Conservation (phyloP, 2,113 vertebrate genomes). For the Loxodonta africana region DNA sequence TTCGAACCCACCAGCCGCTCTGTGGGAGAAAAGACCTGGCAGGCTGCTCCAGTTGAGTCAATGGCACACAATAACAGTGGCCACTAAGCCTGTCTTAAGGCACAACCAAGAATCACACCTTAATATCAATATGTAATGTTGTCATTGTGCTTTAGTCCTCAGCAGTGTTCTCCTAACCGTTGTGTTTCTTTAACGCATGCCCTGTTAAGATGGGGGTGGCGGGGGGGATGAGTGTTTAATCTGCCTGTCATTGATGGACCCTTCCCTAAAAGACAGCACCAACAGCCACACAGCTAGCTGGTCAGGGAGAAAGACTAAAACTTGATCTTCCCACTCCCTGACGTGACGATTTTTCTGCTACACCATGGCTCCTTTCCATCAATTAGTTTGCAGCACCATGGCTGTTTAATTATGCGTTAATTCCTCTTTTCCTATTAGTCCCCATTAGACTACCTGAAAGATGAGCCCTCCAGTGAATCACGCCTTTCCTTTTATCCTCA, state of each 20-base stretch:
- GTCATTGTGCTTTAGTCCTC: not conserved
- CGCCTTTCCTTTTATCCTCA: conserved; percentile 42
- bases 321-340: not conserved
- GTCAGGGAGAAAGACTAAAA: not conserved
- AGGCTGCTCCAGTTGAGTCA: not conserved
- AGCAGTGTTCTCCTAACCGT: not conserved
- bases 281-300: not conserved
- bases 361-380: not conserved
- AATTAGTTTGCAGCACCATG: not conserved
- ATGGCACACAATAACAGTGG: not conserved
- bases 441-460: conserved; percentile 20
- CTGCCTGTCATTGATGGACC: not conserved
- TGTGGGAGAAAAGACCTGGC: not conserved
- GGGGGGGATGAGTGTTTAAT: not conserved
- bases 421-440: not conserved
- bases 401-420: conserved; percentile 53
- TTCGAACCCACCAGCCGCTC: not conserved
- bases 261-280: not conserved
- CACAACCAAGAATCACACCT: not conserved
- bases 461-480: not conserved
- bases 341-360: not conserved
- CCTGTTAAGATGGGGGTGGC: not conserved
- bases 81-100: not conserved
- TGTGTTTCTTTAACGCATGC: not conserved
- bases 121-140: not conserved